These are phyloP conservation scores for Eonycteris spelaea DNA, from an alignment of 2,113 vertebrate species.

Conservation along the genomic window DNA sequence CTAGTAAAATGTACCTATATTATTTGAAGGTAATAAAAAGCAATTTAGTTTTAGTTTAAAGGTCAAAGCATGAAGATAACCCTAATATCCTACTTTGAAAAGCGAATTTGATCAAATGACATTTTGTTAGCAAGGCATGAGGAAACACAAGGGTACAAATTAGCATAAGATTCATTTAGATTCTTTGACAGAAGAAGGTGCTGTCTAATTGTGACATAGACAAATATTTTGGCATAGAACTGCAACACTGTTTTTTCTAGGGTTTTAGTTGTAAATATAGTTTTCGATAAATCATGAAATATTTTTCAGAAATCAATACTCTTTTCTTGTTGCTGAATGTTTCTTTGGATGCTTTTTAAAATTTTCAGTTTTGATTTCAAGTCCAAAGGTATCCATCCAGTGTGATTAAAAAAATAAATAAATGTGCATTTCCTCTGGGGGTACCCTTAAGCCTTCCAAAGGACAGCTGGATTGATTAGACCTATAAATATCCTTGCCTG, in stretches of 20 bases:
- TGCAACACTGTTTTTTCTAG: neutral
- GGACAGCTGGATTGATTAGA: neutral
- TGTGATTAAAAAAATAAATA: neutral
- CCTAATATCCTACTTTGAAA: neutral
- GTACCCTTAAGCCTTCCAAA: neutral
- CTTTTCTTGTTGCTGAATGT: neutral
- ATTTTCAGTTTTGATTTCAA: neutral
- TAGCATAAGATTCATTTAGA: neutral
- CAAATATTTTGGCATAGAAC: neutral
- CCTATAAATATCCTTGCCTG: neutral
- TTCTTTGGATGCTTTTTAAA: neutral
- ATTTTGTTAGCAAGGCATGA: neutral
- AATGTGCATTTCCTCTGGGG: neutral
- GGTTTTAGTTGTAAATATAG: neutral
- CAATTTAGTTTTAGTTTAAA: neutral
- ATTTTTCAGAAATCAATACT: neutral
- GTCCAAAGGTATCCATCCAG: neutral
- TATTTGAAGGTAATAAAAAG: neutral
- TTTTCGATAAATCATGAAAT: neutral
- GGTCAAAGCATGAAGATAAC: neutral
- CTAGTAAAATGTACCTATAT: neutral
- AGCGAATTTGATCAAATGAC: neutral
- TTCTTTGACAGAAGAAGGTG: neutral
- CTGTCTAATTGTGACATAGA: neutral
- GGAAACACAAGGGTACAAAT: neutral